Percentiles rank a stretch among this genome's conserved stretches.
phyloP scores from a whole-genome alignment of 2,888 invertebrate species.

The Baronia brevicornis region DNA sequence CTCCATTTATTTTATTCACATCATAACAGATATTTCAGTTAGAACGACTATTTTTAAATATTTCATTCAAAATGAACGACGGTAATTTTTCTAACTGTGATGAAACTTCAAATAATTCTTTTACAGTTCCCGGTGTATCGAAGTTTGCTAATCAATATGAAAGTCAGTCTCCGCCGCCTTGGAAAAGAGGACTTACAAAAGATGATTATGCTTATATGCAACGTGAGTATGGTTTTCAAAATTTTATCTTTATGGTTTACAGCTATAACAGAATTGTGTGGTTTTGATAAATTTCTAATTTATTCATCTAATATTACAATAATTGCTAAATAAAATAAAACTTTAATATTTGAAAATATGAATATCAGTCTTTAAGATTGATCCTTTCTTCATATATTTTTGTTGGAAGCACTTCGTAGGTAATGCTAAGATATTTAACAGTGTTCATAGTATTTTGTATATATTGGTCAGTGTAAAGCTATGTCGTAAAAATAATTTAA shows the following conservation, averaged over 20 bases:
- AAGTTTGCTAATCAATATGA: conserved; percentile 82
- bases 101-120: conserved; percentile 50
- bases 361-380: no score
- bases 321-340: no score
- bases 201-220: conserved; percentile 86
- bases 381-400: no score
- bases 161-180: conserved; percentile 77
- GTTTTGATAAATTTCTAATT: no score
- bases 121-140: conserved; percentile 90
- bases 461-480: no score
- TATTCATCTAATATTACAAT: no score
- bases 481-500: no score
- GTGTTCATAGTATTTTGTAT: no score
- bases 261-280: not conserved
- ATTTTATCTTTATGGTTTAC: not conserved
- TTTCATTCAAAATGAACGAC: conserved; percentile 48
- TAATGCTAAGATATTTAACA: no score
- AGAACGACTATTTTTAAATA: conserved; percentile 56
- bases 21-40: conserved; percentile 41
- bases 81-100: conserved; percentile 37
- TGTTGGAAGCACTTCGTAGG: no score
- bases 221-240: conserved; percentile 76
- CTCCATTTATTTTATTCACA: conserved; percentile 31
- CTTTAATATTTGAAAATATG: no score
- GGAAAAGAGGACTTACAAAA: conserved; percentile 80